These are phyloP conservation scores for Heterocephalus glaber DNA, from an alignment of 2,113 vertebrate genomes.

Conservation along the genomic window DNA sequence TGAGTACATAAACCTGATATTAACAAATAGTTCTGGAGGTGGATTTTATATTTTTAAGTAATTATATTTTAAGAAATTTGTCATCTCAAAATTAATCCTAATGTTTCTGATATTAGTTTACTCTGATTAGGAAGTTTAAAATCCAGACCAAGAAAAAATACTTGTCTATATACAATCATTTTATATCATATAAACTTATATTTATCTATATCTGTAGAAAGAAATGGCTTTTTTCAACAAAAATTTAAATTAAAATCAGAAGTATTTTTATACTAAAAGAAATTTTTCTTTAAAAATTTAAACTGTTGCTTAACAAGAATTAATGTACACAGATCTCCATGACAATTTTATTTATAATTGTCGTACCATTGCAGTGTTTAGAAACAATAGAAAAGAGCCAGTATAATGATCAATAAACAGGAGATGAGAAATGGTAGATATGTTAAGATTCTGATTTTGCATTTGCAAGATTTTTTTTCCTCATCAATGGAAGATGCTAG, in stretches of 20 bases:
- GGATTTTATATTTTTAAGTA: background rate
- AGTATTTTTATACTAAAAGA: background rate
- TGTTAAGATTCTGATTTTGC: background rate
- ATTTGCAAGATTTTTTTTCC: background rate
- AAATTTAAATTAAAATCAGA: background rate
- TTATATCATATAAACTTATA: background rate
- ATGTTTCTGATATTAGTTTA: background rate
- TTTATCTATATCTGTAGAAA: background rate
- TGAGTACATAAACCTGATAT: background rate
- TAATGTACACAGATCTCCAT: background rate
- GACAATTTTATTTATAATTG: constrained; percentile 6
- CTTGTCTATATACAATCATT: background rate
- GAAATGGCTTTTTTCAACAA: background rate
- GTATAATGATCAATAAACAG: background rate
- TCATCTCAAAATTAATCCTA: constrained; percentile 31
- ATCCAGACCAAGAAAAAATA: background rate
- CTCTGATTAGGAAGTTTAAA: constrained; percentile 38
- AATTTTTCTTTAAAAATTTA: constrained; percentile 47
- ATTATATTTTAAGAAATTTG: constrained; percentile 24
- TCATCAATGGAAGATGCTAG: background rate
- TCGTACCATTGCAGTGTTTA: background rate
- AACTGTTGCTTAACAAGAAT: constrained; percentile 22
- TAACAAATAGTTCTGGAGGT: constrained; percentile 17
- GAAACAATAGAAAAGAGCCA: background rate
- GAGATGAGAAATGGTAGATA: background rate